A percentile compares a stretch with the other conserved stretches of the same genome.
Evolutionary conservation across 2,113 vertebrate genomes (phyloP).

Genomic region (Ceyx melanurus): DNA sequence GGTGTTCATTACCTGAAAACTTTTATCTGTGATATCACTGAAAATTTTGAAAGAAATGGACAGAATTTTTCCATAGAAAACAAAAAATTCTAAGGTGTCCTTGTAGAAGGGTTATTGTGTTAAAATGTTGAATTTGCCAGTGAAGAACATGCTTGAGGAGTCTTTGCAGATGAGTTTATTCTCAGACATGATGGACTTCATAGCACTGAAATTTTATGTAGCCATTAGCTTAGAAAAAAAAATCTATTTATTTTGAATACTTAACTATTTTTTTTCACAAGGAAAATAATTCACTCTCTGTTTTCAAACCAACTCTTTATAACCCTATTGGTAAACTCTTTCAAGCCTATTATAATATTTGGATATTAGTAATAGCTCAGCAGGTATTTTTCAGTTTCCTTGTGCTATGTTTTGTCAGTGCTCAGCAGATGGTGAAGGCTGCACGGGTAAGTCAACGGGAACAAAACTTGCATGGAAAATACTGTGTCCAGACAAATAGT

Average conservation of each 20-base stretch:
- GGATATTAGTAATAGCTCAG: not conserved
- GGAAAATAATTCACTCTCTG: not conserved
- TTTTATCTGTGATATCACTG: not conserved
- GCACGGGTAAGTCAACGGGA: not conserved
- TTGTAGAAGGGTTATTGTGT: not conserved
- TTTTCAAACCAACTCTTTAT: constrained; percentile 7
- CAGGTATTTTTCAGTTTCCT: not conserved
- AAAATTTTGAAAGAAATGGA: not conserved
- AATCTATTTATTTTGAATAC: not conserved
- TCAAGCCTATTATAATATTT: not conserved
- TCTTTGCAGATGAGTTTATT: not conserved
- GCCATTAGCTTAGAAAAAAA: not conserved
- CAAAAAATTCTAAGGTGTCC: not conserved
- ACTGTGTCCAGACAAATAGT: not conserved
- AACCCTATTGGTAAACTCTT: not conserved
- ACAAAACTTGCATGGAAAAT: not conserved
- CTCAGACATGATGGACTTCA: not conserved
- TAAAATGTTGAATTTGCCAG: not conserved
- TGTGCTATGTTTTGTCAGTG: not conserved
- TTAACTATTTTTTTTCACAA: not conserved
- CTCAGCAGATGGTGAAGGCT: not conserved
- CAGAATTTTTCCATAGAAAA: not conserved
- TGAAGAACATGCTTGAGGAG: not conserved
- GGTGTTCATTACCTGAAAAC: not conserved
- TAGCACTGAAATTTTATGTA: not conserved